Conservation (phyloP, 2,797 vertebrate species). For the Xenops minutus region DNA sequence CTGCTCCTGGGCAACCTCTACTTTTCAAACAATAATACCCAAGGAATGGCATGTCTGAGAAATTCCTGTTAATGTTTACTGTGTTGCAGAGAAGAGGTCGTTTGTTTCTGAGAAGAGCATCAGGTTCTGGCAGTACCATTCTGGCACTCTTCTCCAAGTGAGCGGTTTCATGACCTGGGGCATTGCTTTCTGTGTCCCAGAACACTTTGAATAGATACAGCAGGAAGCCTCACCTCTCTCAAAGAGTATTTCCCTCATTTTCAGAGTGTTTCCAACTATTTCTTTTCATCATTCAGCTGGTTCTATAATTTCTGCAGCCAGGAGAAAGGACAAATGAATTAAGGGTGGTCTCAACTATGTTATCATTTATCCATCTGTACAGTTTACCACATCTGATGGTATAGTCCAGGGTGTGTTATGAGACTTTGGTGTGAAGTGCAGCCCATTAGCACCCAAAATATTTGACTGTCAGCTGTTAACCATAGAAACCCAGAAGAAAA, state of each 20-base stretch:
- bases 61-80: background rate
- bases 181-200: background rate
- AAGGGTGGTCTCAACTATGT: background rate
- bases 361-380: background rate
- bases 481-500: background rate
- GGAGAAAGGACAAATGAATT: background rate
- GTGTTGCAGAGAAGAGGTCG: background rate
- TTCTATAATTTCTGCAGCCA: background rate
- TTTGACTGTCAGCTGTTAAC: background rate
- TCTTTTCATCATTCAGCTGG: background rate
- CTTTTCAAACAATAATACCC: background rate
- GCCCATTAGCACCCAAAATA: no score
- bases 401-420: background rate
- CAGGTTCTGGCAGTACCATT: background rate
- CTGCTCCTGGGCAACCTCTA: background rate
- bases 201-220: background rate
- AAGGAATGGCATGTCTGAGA: background rate
- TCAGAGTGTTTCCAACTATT: background rate
- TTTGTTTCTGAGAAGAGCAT: background rate
- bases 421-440: background rate
- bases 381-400: accelerated
- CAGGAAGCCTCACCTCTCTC: background rate
- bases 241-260: background rate
- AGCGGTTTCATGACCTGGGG: background rate
- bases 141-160: background rate